A percentile compares a stretch with the other conserved stretches of the same genome.
phyloP scores from a whole-genome alignment of 92 coral and sea anemone genomes.

The Epizoanthus ramosus region DNA sequence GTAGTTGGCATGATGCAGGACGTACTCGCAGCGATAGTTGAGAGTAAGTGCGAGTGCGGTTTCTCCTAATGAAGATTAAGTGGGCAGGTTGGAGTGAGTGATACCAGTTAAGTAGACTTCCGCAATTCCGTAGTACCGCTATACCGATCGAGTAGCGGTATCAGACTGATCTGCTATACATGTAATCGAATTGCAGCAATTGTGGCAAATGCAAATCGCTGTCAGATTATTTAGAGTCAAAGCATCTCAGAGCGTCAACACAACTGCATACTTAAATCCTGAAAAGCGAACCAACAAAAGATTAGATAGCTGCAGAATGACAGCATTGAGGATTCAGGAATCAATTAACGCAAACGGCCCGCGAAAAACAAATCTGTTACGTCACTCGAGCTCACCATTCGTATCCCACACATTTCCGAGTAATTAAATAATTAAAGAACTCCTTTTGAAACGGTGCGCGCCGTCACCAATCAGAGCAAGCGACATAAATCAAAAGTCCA shows the following conservation, averaged over 20 bases:
- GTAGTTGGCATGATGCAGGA: conserved; percentile 19
- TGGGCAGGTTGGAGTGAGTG: neutral
- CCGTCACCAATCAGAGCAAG: conserved; percentile 21
- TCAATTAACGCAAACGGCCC: conserved; percentile 66
- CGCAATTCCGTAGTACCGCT: neutral
- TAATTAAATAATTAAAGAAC: conserved; percentile 58
- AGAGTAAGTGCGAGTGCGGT: neutral
- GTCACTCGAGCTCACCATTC: conserved; percentile 58
- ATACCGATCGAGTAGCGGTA: conserved; percentile 2
- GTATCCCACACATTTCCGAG: conserved; percentile 71
- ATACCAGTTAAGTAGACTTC: conserved; percentile 6
- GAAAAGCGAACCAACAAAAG: conserved; percentile 47
- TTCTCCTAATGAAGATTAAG: conserved; percentile 11
- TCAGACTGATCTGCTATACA: conserved; percentile 12
- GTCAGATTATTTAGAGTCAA: conserved; percentile 54
- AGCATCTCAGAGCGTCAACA: conserved; percentile 63
- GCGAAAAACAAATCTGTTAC: conserved; percentile 65
- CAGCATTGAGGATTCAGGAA: conserved; percentile 50
- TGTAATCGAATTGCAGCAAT: conserved; percentile 21
- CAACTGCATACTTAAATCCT: conserved; percentile 59
- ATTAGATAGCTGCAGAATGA: conserved; percentile 41
- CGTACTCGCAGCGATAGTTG: neutral
- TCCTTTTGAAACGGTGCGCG: neutral
- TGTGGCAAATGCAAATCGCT: conserved; percentile 41
- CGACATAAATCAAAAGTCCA: conserved; percentile 26